phyloP scores from a whole-genome alignment of 2,888 invertebrate species.

The Oscheius sp. region DNA sequence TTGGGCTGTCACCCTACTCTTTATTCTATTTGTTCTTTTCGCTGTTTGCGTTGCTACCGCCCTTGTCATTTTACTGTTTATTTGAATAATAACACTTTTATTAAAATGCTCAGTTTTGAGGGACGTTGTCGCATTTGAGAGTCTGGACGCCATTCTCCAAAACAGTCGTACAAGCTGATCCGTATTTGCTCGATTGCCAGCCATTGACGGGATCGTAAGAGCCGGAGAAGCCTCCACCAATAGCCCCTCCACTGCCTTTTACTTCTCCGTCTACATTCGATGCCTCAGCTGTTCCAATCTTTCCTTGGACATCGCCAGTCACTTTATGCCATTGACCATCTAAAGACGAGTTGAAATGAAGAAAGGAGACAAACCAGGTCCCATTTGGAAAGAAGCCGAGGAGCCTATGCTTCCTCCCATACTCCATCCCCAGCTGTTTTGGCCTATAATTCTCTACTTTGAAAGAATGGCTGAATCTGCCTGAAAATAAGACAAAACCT shows the following conservation, averaged over 20 bases:
- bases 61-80: constrained; percentile 18
- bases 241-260: neutral
- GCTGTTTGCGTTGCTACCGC: constrained; percentile 9
- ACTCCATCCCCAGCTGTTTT: constrained; percentile 1
- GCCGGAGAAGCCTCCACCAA: neutral
- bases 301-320: neutral
- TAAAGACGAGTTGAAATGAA: neutral
- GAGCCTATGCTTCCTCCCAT: neutral
- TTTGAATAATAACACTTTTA: too few species aligned
- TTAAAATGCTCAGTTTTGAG: neutral
- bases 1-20: constrained; percentile 6
- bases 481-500: too few species aligned
- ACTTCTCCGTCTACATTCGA: neutral
- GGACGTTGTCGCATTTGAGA: neutral
- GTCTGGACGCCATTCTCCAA: neutral
- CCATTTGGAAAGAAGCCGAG: neutral
- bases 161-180: neutral
- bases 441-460: neutral
- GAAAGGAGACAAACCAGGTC: neutral
- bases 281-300: neutral
- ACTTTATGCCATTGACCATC: neutral
- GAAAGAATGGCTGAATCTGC: neutral
- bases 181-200: neutral
- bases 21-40: constrained; percentile 19
- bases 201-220: neutral